A percentile compares a stretch with the other conserved stretches of the same genome.
These are phyloP conservation scores for Drosophila hamatofila DNA, from an alignment of 2,888 invertebrate genomes.

Conservation along the genomic window DNA sequence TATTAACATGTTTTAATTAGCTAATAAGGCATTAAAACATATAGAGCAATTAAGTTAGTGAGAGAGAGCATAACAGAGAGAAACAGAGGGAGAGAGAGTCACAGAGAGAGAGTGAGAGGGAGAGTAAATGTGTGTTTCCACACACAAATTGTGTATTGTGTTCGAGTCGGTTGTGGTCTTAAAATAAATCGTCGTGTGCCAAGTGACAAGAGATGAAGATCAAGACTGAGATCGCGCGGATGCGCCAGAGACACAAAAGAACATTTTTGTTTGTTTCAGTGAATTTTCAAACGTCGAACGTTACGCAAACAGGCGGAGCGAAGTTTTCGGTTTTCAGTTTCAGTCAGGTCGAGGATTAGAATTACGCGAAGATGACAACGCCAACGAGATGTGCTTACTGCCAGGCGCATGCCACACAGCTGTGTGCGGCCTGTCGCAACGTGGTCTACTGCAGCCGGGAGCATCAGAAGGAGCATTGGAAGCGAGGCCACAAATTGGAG, in stretches of 20 bases:
- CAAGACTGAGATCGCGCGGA: conserved; percentile 38
- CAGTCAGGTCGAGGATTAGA: neutral
- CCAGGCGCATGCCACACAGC: conserved; percentile 87
- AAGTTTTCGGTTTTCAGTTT: neutral
- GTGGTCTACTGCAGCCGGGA: conserved; percentile 90
- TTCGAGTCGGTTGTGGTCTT: conserved; percentile 51
- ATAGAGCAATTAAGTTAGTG: neutral
- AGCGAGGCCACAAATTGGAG: conserved; percentile 88
- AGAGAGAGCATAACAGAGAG: neutral
- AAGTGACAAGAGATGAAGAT: conserved; percentile 66
- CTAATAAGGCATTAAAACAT: neutral
- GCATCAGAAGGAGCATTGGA: conserved; percentile 91
- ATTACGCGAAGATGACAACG: conserved; percentile 34
- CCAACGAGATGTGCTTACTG: conserved; percentile 87
- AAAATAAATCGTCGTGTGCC: conserved; percentile 71
- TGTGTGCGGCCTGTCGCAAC: conserved; percentile 89
- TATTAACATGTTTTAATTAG: conserved; percentile 3
- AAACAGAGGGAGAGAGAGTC: conserved; percentile 8
- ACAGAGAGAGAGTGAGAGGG: neutral
- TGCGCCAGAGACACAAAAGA: conserved; percentile 61
- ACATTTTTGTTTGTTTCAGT: conserved; percentile 44
- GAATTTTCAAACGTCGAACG: conserved; percentile 58
- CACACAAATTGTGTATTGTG: conserved; percentile 45
- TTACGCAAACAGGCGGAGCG: conserved; percentile 65
- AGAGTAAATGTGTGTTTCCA: conserved; percentile 12